Evolutionary conservation across 2,113 vertebrate species (phyloP), one percentile per base, ranked within the genome.

Genomic region (Suricata suricatta): DNA sequence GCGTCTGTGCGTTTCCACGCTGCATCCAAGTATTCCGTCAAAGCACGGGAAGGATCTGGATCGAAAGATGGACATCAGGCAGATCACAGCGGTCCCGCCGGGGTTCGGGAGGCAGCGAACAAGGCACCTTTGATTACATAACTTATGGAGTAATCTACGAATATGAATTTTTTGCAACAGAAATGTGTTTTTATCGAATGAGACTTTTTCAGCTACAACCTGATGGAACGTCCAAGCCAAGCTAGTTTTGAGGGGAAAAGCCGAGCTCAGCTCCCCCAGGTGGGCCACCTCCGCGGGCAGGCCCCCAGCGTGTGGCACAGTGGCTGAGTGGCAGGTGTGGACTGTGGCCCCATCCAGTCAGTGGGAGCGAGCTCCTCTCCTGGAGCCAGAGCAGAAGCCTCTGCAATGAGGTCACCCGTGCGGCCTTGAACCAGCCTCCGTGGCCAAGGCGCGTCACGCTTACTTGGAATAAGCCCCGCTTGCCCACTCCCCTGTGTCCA

Each of bases 261-360:
- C 10, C 31, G 15, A 44, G 29, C n/a, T 3, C 80, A 4, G 0
- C 25, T 19, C 0, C n/a, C 47, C 19, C 5, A 9, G 29, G 2
- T 14, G 5, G n/a, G 7, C 29, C 31, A 50, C 57, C 4, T 47
- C 68, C 74, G 52, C 95, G 29, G 29, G 4, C 27, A 19, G 38
- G 25, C 71, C 54, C 21, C 10, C 13, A 25, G 16, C 14, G 0
- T 9, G 27, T 57, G 76, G 64, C 33, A 12, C 9, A 16, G 27
- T 54, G 33, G 9, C 66, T 21, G 13, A 3, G 57, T 1, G 0
- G 0, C 33, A 38, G 50, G 50, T 71, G 19, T 27, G 31, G 11
- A 17, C 72, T 4, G 17, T 1, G 1, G 1, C 77, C 50, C n/a
- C 50, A 44, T 14, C 35, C 10, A 1, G 63, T 17, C 5, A 8